Evolutionary conservation across 1,140 invertebrate genomes (phyloP), one percentile per base, ranked within the genome.

Genomic region (Drosophila chauvacae): DNA sequence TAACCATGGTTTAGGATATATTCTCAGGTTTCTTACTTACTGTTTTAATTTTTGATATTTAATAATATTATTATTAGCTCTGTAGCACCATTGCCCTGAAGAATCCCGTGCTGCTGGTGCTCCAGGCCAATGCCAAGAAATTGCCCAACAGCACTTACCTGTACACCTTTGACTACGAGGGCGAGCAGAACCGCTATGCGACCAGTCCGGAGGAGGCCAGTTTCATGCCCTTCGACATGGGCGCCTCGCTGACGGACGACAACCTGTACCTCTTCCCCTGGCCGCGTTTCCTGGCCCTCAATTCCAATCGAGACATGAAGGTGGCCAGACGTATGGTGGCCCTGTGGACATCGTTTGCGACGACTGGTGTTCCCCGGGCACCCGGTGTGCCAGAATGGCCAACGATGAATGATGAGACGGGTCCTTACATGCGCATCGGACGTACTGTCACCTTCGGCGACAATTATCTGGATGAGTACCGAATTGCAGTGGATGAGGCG

Each of bases 211-310:
- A 82, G 4, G 82, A 85, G 39, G 70, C 80, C 7, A 58, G 59
- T 4, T 80, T 81, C 37, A 65, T 84, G 50, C 92, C 91, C 66
- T 92, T 92, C 58, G 90, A 91, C 48, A 80, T 91, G 66, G 92
- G 92, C 11, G 87, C 92, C 26, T 91, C 88, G 5, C 62, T 92
- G 35, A 92, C 91, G 47, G 91, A 92, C 42, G 92, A 92, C 47
- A 92, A 92, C 61, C 77, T 92, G n/a, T 92, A 92, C 45, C 61
- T 92, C n/a, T 92, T 92, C 68, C 92, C 91, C n/a, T 92, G 92
- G 92, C 92, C 92, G 1, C 71, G 82, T 6, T 62, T 80, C 53
- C 60, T 76, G 7, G 30, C 71, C 20, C 48, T 91, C 1, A 87
- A 92, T 37, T 63, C 88, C 23, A 85, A 85, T 44, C 77, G 81